Conservation (phyloP, 2,113 vertebrate species). For the Tretioscincus oriximinensis region DNA sequence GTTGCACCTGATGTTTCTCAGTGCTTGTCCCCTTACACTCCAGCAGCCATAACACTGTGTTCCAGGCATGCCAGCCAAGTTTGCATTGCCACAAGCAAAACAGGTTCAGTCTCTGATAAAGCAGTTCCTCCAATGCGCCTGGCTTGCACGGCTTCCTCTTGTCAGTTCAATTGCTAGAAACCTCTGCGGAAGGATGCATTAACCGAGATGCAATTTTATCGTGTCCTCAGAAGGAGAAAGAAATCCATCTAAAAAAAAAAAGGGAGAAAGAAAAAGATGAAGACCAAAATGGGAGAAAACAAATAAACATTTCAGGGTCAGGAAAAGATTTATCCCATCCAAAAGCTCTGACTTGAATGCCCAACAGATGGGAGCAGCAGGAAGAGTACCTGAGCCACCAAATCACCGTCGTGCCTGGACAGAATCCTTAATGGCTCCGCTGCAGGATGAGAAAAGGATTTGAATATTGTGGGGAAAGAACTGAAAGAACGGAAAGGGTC, state of each 20-base stretch:
- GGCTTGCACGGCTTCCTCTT: neutral
- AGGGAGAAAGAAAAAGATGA: too few species aligned
- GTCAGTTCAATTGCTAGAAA: constrained; percentile 9
- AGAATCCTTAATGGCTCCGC: neutral
- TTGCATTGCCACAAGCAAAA: constrained; percentile 50
- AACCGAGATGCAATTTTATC: neutral
- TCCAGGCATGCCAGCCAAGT: constrained; percentile 31
- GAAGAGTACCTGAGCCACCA: neutral
- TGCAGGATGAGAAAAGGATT: neutral
- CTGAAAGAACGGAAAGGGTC: neutral
- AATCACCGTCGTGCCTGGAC: neutral
- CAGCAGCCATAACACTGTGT: constrained; percentile 31
- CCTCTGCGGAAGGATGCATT: constrained; percentile 3
- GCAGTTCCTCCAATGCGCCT: constrained; percentile 36
- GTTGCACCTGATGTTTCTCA: constrained; percentile 23
- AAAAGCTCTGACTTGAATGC: accelerated
- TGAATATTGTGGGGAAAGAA: neutral
- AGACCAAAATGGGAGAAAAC: too few species aligned
- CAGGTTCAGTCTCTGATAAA: constrained; percentile 46
- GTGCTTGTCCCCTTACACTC: constrained; percentile 45
- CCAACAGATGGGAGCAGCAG: neutral
- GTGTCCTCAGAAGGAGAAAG: constrained; percentile 16
- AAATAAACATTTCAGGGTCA: neutral
- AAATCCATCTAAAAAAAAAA: neutral
- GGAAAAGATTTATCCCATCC: constrained; percentile 10